These are phyloP conservation scores for Homarus gammarus DNA, from an alignment of 2,888 invertebrate genomes.

Conservation along the genomic window DNA sequence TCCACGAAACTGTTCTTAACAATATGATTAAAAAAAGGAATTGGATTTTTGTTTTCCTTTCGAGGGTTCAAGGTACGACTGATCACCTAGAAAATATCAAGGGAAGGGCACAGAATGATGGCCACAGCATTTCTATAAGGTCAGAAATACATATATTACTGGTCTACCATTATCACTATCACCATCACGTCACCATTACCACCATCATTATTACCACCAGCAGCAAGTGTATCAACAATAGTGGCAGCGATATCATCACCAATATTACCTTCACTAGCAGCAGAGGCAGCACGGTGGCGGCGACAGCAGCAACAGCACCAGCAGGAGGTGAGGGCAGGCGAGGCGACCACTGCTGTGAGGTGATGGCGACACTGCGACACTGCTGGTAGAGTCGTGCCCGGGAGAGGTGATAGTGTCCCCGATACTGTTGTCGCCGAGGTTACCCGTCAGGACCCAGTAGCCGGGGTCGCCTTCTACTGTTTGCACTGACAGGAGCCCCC, in stretches of 20 bases:
- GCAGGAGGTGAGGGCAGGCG: background rate
- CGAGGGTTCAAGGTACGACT: too few species aligned
- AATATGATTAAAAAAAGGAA: too few species aligned
- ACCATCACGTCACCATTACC: too few species aligned
- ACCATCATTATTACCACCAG: background rate
- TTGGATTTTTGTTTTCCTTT: too few species aligned
- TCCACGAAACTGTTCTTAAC: too few species aligned
- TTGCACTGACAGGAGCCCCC: conserved; percentile 63
- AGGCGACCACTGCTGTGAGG: conserved; percentile 37
- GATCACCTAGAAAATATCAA: too few species aligned
- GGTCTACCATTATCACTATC: too few species aligned
- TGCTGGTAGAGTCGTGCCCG: conserved; percentile 37
- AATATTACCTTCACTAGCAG: background rate
- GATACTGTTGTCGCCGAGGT: conserved; percentile 60
- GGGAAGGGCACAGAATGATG: too few species aligned
- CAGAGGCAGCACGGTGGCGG: background rate
- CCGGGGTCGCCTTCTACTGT: conserved; percentile 62
- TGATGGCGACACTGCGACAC: conserved; percentile 49
- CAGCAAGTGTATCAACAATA: background rate
- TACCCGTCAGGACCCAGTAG: conserved; percentile 46
- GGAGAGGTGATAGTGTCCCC: conserved; percentile 52
- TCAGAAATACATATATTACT: too few species aligned
- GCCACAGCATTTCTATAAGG: too few species aligned
- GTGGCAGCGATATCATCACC: background rate
- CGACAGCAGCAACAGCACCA: background rate